phyloP scores from a whole-genome alignment of 2,113 vertebrate genomes.

The Saccopteryx leptura region DNA sequence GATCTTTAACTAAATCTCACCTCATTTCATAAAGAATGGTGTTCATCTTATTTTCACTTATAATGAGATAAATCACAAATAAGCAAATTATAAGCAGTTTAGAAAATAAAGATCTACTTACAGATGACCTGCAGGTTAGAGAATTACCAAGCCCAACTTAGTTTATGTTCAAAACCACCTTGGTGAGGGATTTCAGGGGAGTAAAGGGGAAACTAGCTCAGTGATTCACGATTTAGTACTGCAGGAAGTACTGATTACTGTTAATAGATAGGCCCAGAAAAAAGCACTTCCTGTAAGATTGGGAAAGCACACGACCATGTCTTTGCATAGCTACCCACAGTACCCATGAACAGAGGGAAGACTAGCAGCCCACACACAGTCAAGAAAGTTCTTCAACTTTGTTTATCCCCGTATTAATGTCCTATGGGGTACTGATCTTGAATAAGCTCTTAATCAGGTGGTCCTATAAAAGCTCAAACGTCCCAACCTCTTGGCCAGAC shows the following conservation, averaged over 20 bases:
- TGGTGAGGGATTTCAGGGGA: neutral
- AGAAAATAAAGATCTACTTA: constrained; percentile 61
- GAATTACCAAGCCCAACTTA: neutral
- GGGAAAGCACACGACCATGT: neutral
- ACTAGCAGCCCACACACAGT: neutral
- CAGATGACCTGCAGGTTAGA: neutral
- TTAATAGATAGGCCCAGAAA: neutral
- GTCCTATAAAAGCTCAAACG: neutral
- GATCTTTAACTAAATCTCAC: constrained; percentile 10
- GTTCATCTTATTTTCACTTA: constrained; percentile 52
- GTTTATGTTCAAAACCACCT: constrained; percentile 1
- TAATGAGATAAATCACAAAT: constrained; percentile 50
- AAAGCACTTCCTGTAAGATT: neutral
- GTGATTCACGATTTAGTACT: neutral
- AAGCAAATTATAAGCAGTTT: neutral
- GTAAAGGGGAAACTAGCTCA: neutral
- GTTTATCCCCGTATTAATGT: neutral
- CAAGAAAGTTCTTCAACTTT: constrained; percentile 2
- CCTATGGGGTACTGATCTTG: neutral
- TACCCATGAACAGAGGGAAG: neutral
- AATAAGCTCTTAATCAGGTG: neutral
- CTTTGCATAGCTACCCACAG: neutral
- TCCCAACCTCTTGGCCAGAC: neutral
- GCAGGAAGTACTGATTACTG: neutral
- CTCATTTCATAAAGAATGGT: constrained; percentile 41